Conservation (phyloP, 2,113 vertebrate genomes). For the Oryzias javanicus region DNA sequence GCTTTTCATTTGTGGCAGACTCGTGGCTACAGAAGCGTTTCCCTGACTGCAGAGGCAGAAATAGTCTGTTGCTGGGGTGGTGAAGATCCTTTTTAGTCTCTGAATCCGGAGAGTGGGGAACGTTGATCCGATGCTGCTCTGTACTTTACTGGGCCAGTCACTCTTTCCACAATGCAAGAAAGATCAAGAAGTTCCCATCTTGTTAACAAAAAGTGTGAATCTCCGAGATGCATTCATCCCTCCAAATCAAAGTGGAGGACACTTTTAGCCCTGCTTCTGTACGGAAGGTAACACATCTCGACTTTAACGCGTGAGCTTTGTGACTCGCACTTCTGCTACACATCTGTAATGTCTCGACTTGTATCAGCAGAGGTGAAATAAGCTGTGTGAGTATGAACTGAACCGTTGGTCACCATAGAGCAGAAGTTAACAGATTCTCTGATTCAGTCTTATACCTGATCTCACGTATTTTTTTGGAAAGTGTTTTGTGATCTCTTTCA, state of each 20-base stretch:
- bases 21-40: constrained; percentile 10
- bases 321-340: too few relatives aligned
- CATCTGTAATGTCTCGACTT: too few relatives aligned
- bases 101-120: constrained; percentile 6
- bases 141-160: background rate
- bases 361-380: too few relatives aligned
- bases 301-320: too few relatives aligned
- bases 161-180: constrained; percentile 2
- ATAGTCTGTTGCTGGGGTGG: constrained; percentile 10
- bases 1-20: constrained; percentile 14
- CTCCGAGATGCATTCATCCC: too few relatives aligned
- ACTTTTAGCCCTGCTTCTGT: background rate
- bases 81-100: constrained; percentile 24
- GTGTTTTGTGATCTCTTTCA: background rate
- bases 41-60: constrained; percentile 3
- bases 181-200: background rate
- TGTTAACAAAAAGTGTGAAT: background rate
- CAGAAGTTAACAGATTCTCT: too few relatives aligned
- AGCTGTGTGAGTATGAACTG: too few relatives aligned
- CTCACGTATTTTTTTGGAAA: too few relatives aligned
- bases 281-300: too few relatives aligned
- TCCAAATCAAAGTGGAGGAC: background rate
- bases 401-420: too few relatives aligned
- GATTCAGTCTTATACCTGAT: too few relatives aligned
- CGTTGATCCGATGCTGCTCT: constrained; percentile 4